Evolutionary conservation across 2,888 invertebrate genomes (phyloP), one percentile per base, ranked within the genome.

Genomic region (Chrysina gloriosa): DNA sequence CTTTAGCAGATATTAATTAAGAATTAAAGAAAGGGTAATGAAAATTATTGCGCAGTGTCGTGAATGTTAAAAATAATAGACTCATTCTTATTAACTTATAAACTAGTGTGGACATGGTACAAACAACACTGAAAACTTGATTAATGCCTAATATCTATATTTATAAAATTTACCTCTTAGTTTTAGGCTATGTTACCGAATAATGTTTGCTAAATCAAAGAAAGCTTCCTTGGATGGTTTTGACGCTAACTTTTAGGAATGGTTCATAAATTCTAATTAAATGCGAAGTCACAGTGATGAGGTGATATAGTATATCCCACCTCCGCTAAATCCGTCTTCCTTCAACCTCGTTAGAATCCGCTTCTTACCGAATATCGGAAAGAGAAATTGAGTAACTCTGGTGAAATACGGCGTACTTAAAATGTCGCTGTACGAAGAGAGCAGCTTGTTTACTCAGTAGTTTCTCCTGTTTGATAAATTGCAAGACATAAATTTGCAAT

Each of bases 231-330:
- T n/a, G n/a, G n/a, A n/a, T n/a, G n/a, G n/a, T n/a, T n/a, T n/a
- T n/a, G n/a, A n/a, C n/a, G n/a, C n/a, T n/a, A n/a, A n/a, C 9
- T 21, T 45, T 1, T 21, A 45, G 9, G 9, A 21, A 45, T 45
- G 45, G 14, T 50, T 50, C 50, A 50, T 50, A 50, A 50, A 50
- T 50, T 50, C 50, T 50, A 50, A 50, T 50, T 50, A 50, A 50
- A 50, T 50, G 29, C 14, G 29, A 50, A 50, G 16, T 14, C 11
- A 7, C 27, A 27, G 19, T 19, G n/a, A 11, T 29, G 7, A 29
- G 14, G 29, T n/a, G 45, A 9, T 6, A 1, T 11, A 14, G 50
- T 50, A 50, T 27, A 16, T 50, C 29, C 29, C 27, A 27, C 16
- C 14, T 50, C 11, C 11, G 14, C 14, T 9, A 14, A 14, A 29